Evolutionary conservation across 2,888 invertebrate genomes (phyloP), one percentile per base, ranked within the genome.

Genomic region (Cybosia mesomella): DNA sequence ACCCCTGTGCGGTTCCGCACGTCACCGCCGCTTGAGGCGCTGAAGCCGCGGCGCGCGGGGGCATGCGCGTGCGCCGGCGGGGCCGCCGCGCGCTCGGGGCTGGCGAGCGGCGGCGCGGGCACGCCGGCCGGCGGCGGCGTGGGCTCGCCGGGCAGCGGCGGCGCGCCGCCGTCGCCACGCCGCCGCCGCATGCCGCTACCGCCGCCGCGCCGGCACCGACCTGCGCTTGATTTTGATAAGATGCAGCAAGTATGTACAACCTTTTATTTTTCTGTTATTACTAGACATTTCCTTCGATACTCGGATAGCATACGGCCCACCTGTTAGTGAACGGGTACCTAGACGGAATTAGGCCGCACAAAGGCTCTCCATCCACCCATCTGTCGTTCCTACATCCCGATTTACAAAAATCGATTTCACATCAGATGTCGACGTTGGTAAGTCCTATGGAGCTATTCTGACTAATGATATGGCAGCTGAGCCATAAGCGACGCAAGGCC

Each of bases 221-320:
- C 98, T 80, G 98, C 98, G 92, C 96, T 98, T 87, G 98, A 98
- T 95, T 98, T 98, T 91, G 98, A 98, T 93, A 98, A 98, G 96
- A 98, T 98, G 98, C 98, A 98, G 95, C 98, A 98, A 97, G 98
- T 98, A 95, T 63, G 57, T 2, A 58, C 34, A 24, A 24, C 15
- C 9, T n/a, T 15, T 9, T 18, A 22, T 10, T 18, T 3, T 24
- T 36, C 39, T 54, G 18, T 10, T 39, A 15, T 10, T 39, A 39
- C 15, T 15, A 18, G 18, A 9, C 15, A 18, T 18, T 43, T 18
- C 43, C 15, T 39, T 36, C 13, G 13, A 1, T 9, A 34, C 34
- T 34, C 34, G 8, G 34, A 34, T 34, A 34, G 10, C 34, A 1
- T 1, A 7, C 7, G 7, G 7, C 5, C 28, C 28, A 28, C 28